phyloP scores from a whole-genome alignment of 2,888 invertebrate genomes.

The Eristalis tenax region DNA sequence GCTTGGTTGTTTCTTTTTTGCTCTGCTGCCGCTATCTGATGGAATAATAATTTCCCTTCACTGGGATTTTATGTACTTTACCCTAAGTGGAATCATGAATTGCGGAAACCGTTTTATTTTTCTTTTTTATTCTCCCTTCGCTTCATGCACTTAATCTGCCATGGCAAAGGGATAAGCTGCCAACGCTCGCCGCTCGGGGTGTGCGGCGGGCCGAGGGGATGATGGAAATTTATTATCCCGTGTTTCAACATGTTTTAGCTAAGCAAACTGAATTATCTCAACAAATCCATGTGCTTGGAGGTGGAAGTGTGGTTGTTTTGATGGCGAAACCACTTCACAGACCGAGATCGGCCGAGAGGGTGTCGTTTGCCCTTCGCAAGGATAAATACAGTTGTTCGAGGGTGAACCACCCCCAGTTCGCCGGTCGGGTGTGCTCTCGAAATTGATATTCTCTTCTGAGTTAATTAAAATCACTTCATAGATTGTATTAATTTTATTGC shows the following conservation, averaged over 20 bases:
- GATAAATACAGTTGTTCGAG: slow-evolving; percentile 67
- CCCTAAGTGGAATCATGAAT: slow-evolving; percentile 71
- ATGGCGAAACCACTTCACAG: background rate
- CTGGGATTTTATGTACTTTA: slow-evolving; percentile 68
- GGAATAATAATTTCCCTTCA: slow-evolving; percentile 66
- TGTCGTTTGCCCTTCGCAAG: slow-evolving; percentile 10
- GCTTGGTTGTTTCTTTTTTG: too few species aligned
- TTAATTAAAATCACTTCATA: slow-evolving; percentile 72
- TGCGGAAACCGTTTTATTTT: slow-evolving; percentile 71
- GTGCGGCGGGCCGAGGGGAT: background rate
- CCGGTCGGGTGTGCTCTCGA: slow-evolving; percentile 14
- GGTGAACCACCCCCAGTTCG: slow-evolving; percentile 37
- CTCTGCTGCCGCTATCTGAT: slow-evolving; percentile 57
- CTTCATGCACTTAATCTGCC: slow-evolving; percentile 41
- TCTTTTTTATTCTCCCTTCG: slow-evolving; percentile 16
- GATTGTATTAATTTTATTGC: slow-evolving; percentile 62
- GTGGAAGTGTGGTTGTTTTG: slow-evolving; percentile 31
- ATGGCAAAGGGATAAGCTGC: slow-evolving; percentile 28
- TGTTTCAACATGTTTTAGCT: slow-evolving; percentile 71
- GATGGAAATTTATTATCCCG: slow-evolving; percentile 64
- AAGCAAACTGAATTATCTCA: slow-evolving; percentile 72
- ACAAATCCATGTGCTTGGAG: slow-evolving; percentile 64
- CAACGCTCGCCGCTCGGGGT: background rate
- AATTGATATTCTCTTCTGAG: slow-evolving; percentile 67
- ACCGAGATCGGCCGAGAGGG: background rate